Evolutionary conservation across 1,140 invertebrate genomes (phyloP), one percentile per base, ranked within the genome.

Genomic region (Reticulitermes speratus): DNA sequence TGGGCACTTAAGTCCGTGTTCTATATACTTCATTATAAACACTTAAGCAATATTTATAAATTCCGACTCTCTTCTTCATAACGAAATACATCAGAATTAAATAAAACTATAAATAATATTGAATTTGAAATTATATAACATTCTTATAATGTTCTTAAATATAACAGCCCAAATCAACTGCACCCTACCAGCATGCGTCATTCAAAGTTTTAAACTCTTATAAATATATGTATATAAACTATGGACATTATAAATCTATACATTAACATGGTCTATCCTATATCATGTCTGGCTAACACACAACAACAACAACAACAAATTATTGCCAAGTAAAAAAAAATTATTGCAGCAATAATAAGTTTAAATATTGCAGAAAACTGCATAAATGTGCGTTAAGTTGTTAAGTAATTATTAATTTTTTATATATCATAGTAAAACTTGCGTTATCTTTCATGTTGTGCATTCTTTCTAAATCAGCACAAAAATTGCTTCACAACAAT

Each of bases 161-260:
- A 75, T 75, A 75, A 75, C 65, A 14, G 65, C 65, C 65, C 65
- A 75, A 75, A 75, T 75, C 65, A 75, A 75, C 65, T 75, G 65
- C 65, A 75, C 25, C 65, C 65, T 75, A 75, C 25, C 9, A 30
- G 14, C 55, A 19, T 59, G 21, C 21, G 55, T 59, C 55, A 25
- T 30, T 30, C n/a, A 30, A 75, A n/a, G 65, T 75, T 75, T 75
- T 0, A 75, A 75, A 75, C 65, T 30, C 65, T 75, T 75, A 75
- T 75, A 75, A 75, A 75, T 75, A 75, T 75, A 75, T 75, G 65
- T 75, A 75, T 75, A 75, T 75, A 75, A 75, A 75, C 65, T 75
- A 75, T 75, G 65, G 65, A 25, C 65, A 30, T 75, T n/a, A 75
- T 75, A 75, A 75, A 75, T 75, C 65, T 75, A 75, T 75, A 75